These are phyloP conservation scores for Pantherophis guttatus DNA, from an alignment of 2,113 vertebrate genomes.

Conservation along the genomic window DNA sequence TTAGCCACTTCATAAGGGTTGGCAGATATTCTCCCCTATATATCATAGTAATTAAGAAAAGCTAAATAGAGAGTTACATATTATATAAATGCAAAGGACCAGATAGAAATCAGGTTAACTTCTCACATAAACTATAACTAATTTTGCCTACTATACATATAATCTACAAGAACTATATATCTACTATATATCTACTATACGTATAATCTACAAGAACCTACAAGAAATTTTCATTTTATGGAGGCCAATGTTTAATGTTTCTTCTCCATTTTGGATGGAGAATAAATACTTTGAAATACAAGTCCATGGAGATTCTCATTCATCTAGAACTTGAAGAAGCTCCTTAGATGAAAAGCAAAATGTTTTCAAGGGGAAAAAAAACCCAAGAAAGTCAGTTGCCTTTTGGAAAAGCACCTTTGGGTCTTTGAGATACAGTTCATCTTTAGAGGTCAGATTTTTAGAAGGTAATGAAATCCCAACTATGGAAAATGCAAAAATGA, in stretches of 20 bases:
- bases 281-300: not conserved
- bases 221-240: not conserved
- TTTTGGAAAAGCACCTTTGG: not conserved
- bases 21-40: constrained; percentile 11
- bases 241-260: not conserved
- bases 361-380: not conserved
- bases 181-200: too few species aligned
- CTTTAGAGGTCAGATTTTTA: not conserved
- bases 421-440: not conserved
- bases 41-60: not conserved
- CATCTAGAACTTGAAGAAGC: not conserved
- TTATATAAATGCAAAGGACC: not conserved
- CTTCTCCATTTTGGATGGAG: not conserved
- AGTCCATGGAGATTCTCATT: not conserved
- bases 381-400: not conserved
- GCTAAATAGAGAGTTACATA: not conserved
- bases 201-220: not conserved
- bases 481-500: not conserved
- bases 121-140: not conserved
- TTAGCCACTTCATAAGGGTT: not conserved
- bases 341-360: not conserved
- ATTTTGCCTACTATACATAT: not conserved
- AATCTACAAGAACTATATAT: too few species aligned
- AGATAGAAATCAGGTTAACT: not conserved
- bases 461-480: not conserved